Evolutionary conservation across 2,797 vertebrate genomes (phyloP).

Genomic region (Enteromius radiatus): DNA sequence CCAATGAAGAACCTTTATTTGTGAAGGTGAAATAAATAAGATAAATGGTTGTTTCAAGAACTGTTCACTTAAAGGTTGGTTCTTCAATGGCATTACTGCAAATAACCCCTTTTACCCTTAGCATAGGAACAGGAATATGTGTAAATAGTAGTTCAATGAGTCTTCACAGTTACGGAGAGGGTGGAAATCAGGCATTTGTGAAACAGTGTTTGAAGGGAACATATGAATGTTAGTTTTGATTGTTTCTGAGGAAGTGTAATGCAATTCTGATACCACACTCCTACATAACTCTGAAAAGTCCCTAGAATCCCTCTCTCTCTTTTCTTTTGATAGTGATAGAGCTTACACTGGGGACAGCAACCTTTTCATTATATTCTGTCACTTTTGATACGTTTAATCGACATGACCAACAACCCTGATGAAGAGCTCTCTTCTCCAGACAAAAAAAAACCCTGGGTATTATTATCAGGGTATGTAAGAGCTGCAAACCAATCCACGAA

Average conservation of each 20-base stretch:
- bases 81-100: background rate
- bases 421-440: conserved; percentile 53
- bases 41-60: background rate
- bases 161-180: conserved; percentile 18
- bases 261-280: conserved; percentile 43
- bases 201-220: conserved; percentile 13
- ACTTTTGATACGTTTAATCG: conserved; percentile 75
- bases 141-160: background rate
- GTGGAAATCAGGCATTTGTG: background rate
- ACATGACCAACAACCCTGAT: conserved; percentile 70
- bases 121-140: background rate
- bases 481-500: conserved; percentile 77
- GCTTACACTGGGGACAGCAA: conserved; percentile 65
- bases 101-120: background rate
- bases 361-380: conserved; percentile 79
- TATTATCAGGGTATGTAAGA: conserved; percentile 84
- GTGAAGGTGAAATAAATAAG: background rate
- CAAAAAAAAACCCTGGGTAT: conserved; percentile 69
- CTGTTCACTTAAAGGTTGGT: background rate
- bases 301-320: conserved; percentile 58
- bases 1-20: background rate
- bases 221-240: background rate
- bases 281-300: conserved; percentile 40
- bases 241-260: conserved; percentile 37
- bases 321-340: conserved; percentile 49